Evolutionary conservation across 2,888 invertebrate genomes (phyloP).

Genomic region (Drosophila buzzatii): DNA sequence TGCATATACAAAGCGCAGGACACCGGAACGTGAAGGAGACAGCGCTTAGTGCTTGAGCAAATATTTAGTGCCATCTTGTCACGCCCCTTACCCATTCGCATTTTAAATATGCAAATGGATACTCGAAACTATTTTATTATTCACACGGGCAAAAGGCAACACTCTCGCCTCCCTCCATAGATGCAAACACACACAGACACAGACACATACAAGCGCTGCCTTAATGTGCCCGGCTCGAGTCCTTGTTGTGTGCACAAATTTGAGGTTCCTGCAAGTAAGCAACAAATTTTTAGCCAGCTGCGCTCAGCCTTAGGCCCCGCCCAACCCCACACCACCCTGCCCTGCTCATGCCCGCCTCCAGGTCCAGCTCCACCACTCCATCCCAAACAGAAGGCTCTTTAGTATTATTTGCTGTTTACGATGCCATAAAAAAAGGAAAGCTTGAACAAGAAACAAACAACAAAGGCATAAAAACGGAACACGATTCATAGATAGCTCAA

Average conservation of each 20-base stretch:
- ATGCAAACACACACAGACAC: slow-evolving; percentile 12
- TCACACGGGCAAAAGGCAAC: slow-evolving; percentile 39
- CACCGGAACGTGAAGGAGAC: slow-evolving; percentile 25
- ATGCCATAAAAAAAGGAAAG: slow-evolving; percentile 58
- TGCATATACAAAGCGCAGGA: background rate
- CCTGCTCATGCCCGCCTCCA: slow-evolving; percentile 1
- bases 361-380: slow-evolving; percentile 4
- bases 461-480: slow-evolving; percentile 31
- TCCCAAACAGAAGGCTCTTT: slow-evolving; percentile 51
- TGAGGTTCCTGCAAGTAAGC: slow-evolving; percentile 30
- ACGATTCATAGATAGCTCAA: background rate
- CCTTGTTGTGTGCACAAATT: slow-evolving; percentile 29
- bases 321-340: slow-evolving; percentile 27
- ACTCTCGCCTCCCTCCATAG: slow-evolving; percentile 10
- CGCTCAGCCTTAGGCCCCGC: slow-evolving; percentile 29
- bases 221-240: slow-evolving; percentile 1
- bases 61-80: slow-evolving; percentile 57
- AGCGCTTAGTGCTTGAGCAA: slow-evolving; percentile 46
- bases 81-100: slow-evolving; percentile 17
- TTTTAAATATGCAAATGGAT: slow-evolving; percentile 76
- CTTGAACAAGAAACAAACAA: slow-evolving; percentile 47
- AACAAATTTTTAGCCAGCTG: slow-evolving; percentile 59
- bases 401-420: slow-evolving; percentile 77
- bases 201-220: slow-evolving; percentile 18
- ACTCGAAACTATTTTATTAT: slow-evolving; percentile 74